Conservation (phyloP, 2,113 vertebrate species). For the Gavia stellata region DNA sequence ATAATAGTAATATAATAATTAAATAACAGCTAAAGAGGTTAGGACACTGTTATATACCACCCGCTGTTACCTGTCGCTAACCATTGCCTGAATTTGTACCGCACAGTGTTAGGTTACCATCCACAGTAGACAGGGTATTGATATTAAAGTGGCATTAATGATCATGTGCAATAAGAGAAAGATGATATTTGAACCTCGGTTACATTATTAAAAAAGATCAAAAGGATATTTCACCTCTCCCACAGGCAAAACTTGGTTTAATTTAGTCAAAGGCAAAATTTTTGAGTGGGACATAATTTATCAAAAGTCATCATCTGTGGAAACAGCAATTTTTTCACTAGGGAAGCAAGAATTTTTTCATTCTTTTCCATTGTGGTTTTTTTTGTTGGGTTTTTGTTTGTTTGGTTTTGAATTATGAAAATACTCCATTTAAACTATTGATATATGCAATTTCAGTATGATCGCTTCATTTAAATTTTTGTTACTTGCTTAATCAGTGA, state of each 20-base stretch:
- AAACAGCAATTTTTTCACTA: not conserved
- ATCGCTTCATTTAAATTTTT: not conserved
- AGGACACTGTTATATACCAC: not conserved
- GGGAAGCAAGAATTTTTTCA: rapidly evolving
- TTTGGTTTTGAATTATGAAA: not conserved
- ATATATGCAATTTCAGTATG: not conserved
- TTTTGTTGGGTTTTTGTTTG: too few relatives aligned
- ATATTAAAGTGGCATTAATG: not conserved
- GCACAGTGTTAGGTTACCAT: not conserved
- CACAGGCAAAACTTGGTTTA: not conserved
- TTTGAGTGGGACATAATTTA: not conserved
- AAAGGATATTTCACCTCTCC: not conserved
- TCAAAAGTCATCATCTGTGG: not conserved
- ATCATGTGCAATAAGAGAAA: not conserved
- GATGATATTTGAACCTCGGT: not conserved
- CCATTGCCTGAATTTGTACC: not conserved
- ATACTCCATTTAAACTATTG: not conserved
- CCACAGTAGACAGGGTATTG: not conserved
- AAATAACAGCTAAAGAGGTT: not conserved
- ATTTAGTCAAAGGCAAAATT: not conserved
- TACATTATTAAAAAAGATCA: not conserved
- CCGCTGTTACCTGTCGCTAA: not conserved
- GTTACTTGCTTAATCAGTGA: not conserved
- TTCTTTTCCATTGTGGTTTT: not conserved
- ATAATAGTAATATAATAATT: not conserved